Evolutionary conservation across 2,888 invertebrate genomes (phyloP).

Genomic region (Prosopocoilus inquinatus): DNA sequence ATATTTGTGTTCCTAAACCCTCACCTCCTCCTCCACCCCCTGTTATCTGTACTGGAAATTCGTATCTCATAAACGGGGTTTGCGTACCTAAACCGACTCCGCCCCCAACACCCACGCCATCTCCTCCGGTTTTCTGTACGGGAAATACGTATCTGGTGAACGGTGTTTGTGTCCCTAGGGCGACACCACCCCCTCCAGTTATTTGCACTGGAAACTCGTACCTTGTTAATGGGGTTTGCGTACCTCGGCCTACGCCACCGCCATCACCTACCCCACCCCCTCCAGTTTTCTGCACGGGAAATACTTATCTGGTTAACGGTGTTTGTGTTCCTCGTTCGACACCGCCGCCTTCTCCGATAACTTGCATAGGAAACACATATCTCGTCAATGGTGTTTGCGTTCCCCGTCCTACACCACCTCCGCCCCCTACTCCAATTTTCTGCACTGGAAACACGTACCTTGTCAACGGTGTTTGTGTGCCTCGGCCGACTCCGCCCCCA

Average conservation of each 20-base stretch:
- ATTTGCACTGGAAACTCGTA: slow-evolving; percentile 6
- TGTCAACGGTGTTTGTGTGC: not conserved
- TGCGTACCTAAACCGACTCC: slow-evolving; percentile 8
- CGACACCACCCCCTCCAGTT: too few species aligned
- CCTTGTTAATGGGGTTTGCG: not conserved
- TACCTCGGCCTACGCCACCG: not conserved
- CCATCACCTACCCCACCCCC: not conserved
- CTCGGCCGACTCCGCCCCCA: slow-evolving; percentile 18
- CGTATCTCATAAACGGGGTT: slow-evolving; percentile 13
- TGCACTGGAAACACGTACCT: not conserved
- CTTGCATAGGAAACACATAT: slow-evolving; percentile 2
- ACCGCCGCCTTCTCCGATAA: not conserved
- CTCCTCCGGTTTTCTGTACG: not conserved
- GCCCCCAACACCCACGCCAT: slow-evolving; percentile 2
- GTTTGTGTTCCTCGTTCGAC: slow-evolving; percentile 1
- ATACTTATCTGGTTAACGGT: slow-evolving; percentile 7
- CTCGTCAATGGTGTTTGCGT: slow-evolving; percentile 12
- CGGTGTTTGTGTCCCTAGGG: slow-evolving; percentile 2
- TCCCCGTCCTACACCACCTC: not conserved
- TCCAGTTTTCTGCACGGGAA: not conserved
- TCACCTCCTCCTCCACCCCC: slow-evolving; percentile 6
- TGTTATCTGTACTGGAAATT: slow-evolving; percentile 6
- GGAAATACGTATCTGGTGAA: slow-evolving; percentile 7
- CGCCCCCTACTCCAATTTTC: not conserved
- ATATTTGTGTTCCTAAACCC: slow-evolving; percentile 10